These are phyloP conservation scores for Mesocentrotus franciscanus DNA, from an alignment of 53 echinoderm and acorn worm genomes.

Conservation along the genomic window DNA sequence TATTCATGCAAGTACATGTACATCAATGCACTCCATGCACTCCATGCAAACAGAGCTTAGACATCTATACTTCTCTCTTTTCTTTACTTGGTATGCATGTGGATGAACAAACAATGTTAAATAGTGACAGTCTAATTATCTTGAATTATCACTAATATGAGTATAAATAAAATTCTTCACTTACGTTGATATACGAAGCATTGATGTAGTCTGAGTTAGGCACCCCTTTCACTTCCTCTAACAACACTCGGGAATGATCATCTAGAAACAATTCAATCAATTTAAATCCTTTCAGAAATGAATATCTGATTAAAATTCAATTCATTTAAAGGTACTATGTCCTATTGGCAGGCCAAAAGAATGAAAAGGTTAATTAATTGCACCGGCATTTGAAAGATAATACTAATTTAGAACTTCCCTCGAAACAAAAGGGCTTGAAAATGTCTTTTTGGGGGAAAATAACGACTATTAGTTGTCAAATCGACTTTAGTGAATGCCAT, in stretches of 20 bases:
- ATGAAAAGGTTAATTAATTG: too few species aligned
- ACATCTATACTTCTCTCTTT: too few species aligned
- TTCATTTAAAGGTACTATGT: not conserved
- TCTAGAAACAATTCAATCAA: constrained; percentile 60
- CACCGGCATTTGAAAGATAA: too few species aligned
- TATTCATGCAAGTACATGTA: not conserved
- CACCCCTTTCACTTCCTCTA: constrained; percentile 67
- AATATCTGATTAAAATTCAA: not conserved
- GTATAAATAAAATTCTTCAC: constrained; percentile 17
- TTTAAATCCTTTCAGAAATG: not conserved
- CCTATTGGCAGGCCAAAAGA: too few species aligned
- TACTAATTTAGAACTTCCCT: too few species aligned
- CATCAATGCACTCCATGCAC: not conserved
- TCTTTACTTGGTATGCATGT: not conserved
- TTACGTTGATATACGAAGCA: constrained; percentile 87
- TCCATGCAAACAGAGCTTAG: not conserved
- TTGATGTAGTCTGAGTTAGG: constrained; percentile 89
- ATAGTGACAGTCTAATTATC: too few species aligned
- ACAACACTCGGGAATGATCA: constrained; percentile 83
- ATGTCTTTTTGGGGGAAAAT: too few species aligned
- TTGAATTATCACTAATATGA: too few species aligned
- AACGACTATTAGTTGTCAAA: too few species aligned
- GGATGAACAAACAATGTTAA: too few species aligned
- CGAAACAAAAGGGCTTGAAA: too few species aligned
- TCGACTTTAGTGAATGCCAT: too few species aligned